Evolutionary conservation across 2,888 invertebrate genomes (phyloP), one percentile per base, ranked within the genome.

Genomic region (Microplitis manilae): DNA sequence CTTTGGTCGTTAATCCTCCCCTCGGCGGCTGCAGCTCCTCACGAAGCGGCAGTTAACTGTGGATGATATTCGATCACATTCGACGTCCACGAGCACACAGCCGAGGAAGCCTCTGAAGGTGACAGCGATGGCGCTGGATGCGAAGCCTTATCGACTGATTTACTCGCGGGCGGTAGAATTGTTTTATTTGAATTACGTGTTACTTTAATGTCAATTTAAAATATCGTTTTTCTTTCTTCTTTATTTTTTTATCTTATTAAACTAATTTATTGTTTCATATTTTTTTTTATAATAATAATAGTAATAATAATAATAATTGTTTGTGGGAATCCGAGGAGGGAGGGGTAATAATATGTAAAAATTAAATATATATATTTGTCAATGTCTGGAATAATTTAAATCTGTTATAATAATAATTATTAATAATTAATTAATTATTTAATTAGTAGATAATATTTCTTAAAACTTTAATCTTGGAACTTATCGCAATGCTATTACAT

Each of bases 391-490:
- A 83, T 83, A 83, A 83, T 82, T 83, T 83, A 81, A 83, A 83
- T 81, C 83, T 82, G 81, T 83, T 82, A 82, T 84, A 83, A 84
- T 84, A 83, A 84, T 84, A 81, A 85, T 84, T 82, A 82, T 81
- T 85, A 79, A 82, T 80, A 73, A 75, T 80, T 78, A 61, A 73
- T 61, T 73, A 65, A 68, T 69, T 30, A 80, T 79, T 77, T 74
- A 81, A 60, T 73, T 78, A 20, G 62, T 62, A 62, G 20, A 62
- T 62, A 30, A 30, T 30, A 50, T 50, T 78, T 79, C 39, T 76
- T 82, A 72, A 72, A 72, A 72, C 80, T 80, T 83, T 79, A 71
- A 78, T 81, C 79, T 84, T 83, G 82, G 82, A 84, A 82, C 84
- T 85, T 84, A 85, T 85, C 78, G 81, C 82, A 84, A 84, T 80